phyloP scores from a whole-genome alignment of 2,113 vertebrate genomes.

The Caranx melampygus region DNA sequence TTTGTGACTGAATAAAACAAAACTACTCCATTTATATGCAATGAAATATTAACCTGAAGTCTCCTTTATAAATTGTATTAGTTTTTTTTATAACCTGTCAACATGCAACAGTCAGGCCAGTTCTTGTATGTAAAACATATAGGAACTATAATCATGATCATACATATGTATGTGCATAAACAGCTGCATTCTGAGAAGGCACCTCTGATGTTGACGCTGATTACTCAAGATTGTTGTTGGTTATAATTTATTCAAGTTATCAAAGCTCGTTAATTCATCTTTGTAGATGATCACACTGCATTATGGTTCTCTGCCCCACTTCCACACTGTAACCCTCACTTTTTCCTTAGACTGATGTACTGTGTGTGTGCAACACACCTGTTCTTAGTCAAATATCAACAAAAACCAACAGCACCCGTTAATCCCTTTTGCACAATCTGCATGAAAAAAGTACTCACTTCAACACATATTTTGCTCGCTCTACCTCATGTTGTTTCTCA shows the following conservation, averaged over 20 bases:
- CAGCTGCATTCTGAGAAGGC: background rate
- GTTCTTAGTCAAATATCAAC: conserved; percentile 13
- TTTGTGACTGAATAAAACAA: background rate
- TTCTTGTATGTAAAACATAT: background rate
- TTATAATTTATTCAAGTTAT: conserved; percentile 5
- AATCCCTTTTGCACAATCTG: background rate
- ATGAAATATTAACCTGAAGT: background rate
- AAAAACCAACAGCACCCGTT: background rate
- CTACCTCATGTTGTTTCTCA: conserved; percentile 1
- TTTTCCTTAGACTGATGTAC: background rate
- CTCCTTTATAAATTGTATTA: background rate
- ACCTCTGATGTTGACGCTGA: background rate
- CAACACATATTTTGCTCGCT: conserved; percentile 9
- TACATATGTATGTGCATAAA: background rate
- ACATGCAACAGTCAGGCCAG: no score
- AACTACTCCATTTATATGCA: background rate
- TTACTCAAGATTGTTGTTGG: background rate
- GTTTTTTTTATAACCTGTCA: no score
- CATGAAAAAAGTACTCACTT: background rate
- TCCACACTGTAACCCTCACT: background rate
- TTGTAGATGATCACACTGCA: conserved; percentile 16
- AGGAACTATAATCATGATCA: background rate
- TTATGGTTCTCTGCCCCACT: background rate
- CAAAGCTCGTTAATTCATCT: conserved; percentile 22
- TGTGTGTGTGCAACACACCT: conserved; percentile 4